Base-by-base conservation (phyloP, 2,888 invertebrate genomes). In the Drosophila nr. perissopoda region DNA sequence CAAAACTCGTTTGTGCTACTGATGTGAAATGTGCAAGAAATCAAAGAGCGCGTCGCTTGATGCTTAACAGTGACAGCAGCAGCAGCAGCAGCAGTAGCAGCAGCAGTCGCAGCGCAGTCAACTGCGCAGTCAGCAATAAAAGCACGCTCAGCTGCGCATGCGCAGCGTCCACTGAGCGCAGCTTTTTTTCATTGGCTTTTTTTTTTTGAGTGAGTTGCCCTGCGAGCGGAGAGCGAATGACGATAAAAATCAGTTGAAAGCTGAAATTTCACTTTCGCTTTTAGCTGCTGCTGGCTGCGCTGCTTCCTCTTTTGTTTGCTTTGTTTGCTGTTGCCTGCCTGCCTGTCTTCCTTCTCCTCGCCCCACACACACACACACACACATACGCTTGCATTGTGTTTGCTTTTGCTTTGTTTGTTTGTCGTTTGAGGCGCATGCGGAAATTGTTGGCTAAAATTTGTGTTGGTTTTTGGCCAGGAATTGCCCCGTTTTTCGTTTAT, bases 221-320 rank as follows among this genome's bases (percentile, higher is more conserved):
- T 25, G 58, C 21, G 69, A 42, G 58, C 42, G 42, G 38, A 51
- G 76, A 21, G 62, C 38, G 42, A 31, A 70, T 49, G 54, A 40
- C 63, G 87, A 90, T 90, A 82, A 83, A 89, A 87, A 87, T 90
- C 90, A 74, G 90, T 87, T 80, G 84, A 90, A 91, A 90, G 90
- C 90, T 83, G 90, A 92, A 92, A 91, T 92, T 93, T 92, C 92
- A 93, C 93, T 93, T 93, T 93, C 93, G 92, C 89, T 93, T 93
- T 92, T 89, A 83, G 80, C 70, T 77, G 75, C 67, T 56, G 60
- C 69, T 31, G 58, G 59, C 69, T 69, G 68, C 69, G 68, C 68
- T 42, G 76, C 70, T 78, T 80, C 80, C 80, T 70, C 77, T 78
- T 83, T 78, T 82, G 64, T 73, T 75, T 58, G 83, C 68, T 65